Evolutionary conservation across 1,140 invertebrate species (phyloP), one percentile per base, ranked within the genome.

Genomic region (Temnothorax curvispinosus): DNA sequence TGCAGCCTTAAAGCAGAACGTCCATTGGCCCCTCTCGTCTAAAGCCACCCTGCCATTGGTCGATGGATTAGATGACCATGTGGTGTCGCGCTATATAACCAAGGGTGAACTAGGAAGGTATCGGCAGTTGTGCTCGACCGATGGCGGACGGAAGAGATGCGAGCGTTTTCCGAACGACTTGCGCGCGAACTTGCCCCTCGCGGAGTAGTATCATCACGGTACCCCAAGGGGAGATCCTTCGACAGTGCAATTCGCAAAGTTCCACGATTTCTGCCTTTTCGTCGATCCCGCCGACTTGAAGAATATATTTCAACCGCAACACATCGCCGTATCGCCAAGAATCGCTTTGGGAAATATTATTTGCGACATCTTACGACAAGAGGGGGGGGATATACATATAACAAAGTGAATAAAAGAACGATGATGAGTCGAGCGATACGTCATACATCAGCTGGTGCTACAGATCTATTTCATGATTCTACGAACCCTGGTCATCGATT

Each of bases 81-180:
- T 95, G 95, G 94, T 92, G 88, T 88, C 89, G 88, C 75, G 87
- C 93, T 95, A 95, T 95, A 95, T 95, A 95, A 95, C 91, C 87
- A 88, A 91, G 92, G 92, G 92, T 93, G 92, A 92, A 93, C 86
- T 93, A 93, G 91, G 88, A 93, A 93, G 92, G 82, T 91, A 93
- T 90, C 93, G 91, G 92, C 93, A 95, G 93, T 95, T 92, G 92
- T 94, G 86, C 89, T 90, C 85, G 88, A 89, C 89, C 90, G 78
- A 91, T 91, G 86, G 85, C 32, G 71, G 91, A 90, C 86, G 89
- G 86, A 88, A 81, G 84, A 77, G 93, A 91, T 93, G 93, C 88
- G 86, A 91, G 52, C 76, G 77, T 92, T 88, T 91, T 82, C 76
- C 87, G 74, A 86, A 87, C 80, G 67, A 85, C 84, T 69, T 75